Conservation (phyloP, 2,113 vertebrate genomes). For the Notothenia rossii region DNA sequence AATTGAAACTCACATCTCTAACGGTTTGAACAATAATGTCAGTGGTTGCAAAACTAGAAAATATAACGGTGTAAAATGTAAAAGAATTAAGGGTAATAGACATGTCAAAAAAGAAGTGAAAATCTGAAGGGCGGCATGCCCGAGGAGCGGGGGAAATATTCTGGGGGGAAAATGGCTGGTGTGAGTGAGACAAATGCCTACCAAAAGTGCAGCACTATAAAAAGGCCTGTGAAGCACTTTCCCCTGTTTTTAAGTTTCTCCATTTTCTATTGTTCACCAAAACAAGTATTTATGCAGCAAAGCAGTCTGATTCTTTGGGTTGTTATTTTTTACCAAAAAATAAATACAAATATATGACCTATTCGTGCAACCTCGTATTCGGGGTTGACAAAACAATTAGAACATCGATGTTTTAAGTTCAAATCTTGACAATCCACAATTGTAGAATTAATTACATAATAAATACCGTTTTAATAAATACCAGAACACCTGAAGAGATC, state of each 20-base stretch:
- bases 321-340: background rate
- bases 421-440: background rate
- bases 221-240: slow-evolving; percentile 20
- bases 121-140: slow-evolving; percentile 19
- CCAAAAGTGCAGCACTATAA: slow-evolving; percentile 14
- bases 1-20: background rate
- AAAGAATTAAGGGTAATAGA: background rate
- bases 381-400: background rate
- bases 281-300: background rate
- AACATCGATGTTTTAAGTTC: slow-evolving; percentile 11
- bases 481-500: slow-evolving; percentile 5
- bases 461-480: slow-evolving; percentile 11
- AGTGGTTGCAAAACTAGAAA: no score
- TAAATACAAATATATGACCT: background rate
- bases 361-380: background rate
- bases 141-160: slow-evolving; percentile 21
- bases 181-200: slow-evolving; percentile 32
- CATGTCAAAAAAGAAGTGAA: background rate
- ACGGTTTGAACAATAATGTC: background rate
- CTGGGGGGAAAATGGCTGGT: slow-evolving; percentile 5
- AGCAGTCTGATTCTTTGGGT: background rate
- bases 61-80: background rate
- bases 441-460: slow-evolving; percentile 23
- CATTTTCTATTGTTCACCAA: slow-evolving; percentile 24
- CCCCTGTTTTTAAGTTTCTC: slow-evolving; percentile 5